These are phyloP conservation scores for Oophaga sylvatica DNA, from an alignment of 2,797 vertebrate species.

Conservation along the genomic window DNA sequence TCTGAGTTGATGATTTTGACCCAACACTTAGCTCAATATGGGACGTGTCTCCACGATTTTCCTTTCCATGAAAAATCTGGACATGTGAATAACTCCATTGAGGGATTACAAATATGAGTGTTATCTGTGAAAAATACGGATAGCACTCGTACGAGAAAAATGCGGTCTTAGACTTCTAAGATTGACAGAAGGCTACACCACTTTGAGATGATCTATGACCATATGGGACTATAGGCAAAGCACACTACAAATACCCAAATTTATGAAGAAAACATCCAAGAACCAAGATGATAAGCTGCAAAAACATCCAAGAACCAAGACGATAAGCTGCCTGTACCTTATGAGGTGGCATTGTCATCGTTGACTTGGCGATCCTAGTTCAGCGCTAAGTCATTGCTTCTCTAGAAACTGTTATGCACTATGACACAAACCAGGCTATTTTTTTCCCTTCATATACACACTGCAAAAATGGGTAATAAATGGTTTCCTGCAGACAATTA, in stretches of 20 bases:
- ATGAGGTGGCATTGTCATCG: neutral
- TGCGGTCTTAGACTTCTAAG: neutral
- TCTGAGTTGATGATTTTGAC: too few species aligned
- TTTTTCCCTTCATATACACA: neutral
- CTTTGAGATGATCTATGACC: neutral
- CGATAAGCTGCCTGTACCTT: neutral
- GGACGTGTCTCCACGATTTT: too few species aligned
- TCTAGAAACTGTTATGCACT: neutral
- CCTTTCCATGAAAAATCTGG: too few species aligned
- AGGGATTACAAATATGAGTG: too few species aligned
- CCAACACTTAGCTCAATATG: too few species aligned
- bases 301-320: neutral
- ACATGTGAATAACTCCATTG: too few species aligned
- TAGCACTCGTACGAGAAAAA: too few species aligned
- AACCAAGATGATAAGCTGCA: too few species aligned
- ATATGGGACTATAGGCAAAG: neutral
- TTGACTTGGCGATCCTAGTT: neutral
- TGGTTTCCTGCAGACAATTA: neutral
- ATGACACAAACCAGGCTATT: neutral
- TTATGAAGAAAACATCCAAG: neutral
- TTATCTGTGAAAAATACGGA: too few species aligned
- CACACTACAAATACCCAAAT: neutral
- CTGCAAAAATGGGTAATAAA: neutral
- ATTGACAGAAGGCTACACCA: neutral
- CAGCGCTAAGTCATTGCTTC: neutral